Percentiles rank a stretch among this genome's conserved stretches.
Conservation (phyloP, 2,113 vertebrate genomes). For the Pica pica region DNA sequence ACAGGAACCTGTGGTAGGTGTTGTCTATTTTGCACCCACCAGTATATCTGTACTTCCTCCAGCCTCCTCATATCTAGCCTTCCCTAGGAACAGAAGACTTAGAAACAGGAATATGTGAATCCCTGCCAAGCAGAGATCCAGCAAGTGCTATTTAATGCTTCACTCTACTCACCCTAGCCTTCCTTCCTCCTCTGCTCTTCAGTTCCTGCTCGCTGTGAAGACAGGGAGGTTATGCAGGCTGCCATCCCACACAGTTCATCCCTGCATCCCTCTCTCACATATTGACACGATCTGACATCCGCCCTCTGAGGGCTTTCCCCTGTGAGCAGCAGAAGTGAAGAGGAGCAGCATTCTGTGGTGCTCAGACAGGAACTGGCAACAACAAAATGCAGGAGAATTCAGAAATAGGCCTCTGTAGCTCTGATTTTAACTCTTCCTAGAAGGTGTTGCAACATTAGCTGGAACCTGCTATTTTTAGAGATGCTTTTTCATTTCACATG, state of each 20-base stretch:
- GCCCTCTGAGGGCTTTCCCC: background rate
- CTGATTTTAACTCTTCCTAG: background rate
- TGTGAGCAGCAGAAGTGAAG: background rate
- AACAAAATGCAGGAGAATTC: background rate
- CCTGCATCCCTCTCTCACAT: background rate
- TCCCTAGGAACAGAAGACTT: background rate
- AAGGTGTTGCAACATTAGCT: background rate
- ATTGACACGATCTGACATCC: background rate
- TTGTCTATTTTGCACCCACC: background rate
- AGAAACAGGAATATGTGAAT: background rate
- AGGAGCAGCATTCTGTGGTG: background rate
- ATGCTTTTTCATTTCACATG: background rate
- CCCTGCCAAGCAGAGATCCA: background rate
- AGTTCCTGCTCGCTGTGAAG: background rate
- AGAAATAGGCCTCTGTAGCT: background rate
- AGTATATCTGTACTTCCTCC: background rate
- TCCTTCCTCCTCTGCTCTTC: background rate
- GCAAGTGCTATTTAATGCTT: background rate
- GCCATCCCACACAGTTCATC: background rate
- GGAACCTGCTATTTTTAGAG: background rate
- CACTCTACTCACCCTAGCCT: background rate
- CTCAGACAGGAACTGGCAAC: background rate
- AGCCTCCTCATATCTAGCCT: background rate
- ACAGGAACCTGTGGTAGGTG: background rate
- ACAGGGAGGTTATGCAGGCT: background rate